Evolutionary conservation across 1,140 invertebrate species (phyloP).

Genomic region (Berghia stephanieae): DNA sequence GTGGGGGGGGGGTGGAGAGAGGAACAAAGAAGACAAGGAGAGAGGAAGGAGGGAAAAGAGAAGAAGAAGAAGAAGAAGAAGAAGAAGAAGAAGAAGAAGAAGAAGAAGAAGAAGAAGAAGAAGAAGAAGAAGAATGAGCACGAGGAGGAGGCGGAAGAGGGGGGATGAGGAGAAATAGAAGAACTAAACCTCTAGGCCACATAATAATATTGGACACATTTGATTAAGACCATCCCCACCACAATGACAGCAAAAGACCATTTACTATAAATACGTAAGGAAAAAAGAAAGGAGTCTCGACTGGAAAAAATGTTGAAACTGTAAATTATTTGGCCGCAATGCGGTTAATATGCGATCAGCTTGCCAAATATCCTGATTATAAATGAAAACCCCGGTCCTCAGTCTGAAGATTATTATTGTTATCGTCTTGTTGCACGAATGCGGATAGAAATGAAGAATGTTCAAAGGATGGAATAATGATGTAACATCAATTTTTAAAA

Average conservation of each 20-base stretch:
- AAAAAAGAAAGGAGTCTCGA: neutral
- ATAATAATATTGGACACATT: neutral
- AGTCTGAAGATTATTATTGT: no score
- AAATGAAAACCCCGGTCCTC: no score
- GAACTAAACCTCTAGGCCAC: neutral
- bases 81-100: neutral
- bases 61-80: neutral
- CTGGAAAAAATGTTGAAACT: no score
- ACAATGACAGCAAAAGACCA: neutral
- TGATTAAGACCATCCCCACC: no score
- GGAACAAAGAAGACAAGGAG: conserved; percentile 3
- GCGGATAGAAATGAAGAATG: no score
- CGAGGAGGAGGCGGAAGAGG: neutral
- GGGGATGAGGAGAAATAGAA: neutral
- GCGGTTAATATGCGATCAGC: no score
- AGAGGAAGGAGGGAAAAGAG: neutral
- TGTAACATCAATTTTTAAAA: no score
- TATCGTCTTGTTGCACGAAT: no score
- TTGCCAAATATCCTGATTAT: no score
- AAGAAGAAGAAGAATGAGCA: neutral
- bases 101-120: neutral
- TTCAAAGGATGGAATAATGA: no score
- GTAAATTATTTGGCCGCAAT: no score
- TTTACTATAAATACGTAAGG: neutral
- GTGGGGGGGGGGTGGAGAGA: conserved; percentile 20